Conservation (phyloP, 2,113 vertebrate species). For the Limnothrissa miodon region DNA sequence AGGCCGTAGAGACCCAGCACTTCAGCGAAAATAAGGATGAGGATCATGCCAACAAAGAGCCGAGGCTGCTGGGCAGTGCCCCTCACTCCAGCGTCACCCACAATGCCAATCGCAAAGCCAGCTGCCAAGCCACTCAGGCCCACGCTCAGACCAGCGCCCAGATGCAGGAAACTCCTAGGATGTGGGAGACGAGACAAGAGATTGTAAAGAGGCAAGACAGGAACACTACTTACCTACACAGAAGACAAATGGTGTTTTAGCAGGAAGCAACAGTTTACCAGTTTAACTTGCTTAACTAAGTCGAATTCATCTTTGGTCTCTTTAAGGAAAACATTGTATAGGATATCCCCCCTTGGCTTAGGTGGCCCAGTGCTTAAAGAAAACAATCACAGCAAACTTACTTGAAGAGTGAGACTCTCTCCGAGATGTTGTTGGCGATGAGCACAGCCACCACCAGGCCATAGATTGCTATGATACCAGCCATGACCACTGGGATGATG, state of each 20-base stretch:
- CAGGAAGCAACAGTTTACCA: neutral
- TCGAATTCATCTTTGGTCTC: too few relatives aligned
- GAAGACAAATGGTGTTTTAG: neutral
- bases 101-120: constrained; percentile 97
- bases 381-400: constrained; percentile 60
- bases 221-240: neutral
- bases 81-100: constrained; percentile 92
- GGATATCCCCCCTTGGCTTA: too few relatives aligned
- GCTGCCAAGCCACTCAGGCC: constrained; percentile 96
- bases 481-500: constrained; percentile 99
- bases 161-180: constrained; percentile 93
- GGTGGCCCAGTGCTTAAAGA: too few relatives aligned
- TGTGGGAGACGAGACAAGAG: neutral
- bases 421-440: constrained; percentile 89
- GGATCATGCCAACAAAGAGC: constrained; percentile 98
- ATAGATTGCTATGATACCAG: constrained; percentile 98
- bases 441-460: constrained; percentile 98
- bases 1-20: constrained; percentile 97
- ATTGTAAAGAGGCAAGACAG: neutral
- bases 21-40: constrained; percentile 98
- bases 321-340: too few relatives aligned
- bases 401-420: constrained; percentile 84
- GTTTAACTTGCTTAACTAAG: too few relatives aligned
- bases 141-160: constrained; percentile 94
- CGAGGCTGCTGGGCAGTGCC: constrained; percentile 97